Evolutionary conservation across 2,888 invertebrate species (phyloP).

Genomic region (Mesorhabditis spiculigera): DNA sequence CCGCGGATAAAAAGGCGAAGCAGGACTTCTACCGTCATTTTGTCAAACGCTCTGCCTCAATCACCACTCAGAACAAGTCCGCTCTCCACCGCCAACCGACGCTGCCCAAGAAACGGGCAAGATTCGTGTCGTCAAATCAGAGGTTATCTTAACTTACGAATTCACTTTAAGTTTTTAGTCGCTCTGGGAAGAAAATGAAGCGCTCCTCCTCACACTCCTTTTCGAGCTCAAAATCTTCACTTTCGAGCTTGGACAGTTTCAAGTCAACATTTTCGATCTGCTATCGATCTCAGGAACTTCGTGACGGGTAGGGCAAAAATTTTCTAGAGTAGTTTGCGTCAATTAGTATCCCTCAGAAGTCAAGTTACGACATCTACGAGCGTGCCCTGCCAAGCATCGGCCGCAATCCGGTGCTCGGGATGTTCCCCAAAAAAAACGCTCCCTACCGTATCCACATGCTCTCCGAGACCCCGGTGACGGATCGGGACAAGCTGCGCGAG

Average conservation of each 20-base stretch:
- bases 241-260: neutral
- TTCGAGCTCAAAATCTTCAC: no score
- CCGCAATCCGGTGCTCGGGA: neutral
- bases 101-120: no score
- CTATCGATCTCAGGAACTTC: neutral
- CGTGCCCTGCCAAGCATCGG: neutral
- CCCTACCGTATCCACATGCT: conserved; percentile 1
- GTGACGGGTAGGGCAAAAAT: no score
- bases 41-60: neutral
- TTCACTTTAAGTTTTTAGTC: no score
- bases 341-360: neutral
- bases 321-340: neutral
- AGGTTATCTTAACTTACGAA: no score
- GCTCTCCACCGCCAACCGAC: no score
- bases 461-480: neutral
- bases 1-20: neutral
- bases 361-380: conserved; percentile 3
- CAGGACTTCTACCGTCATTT: neutral
- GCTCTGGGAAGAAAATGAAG: no score
- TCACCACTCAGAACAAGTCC: no score
- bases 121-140: no score
- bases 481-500: neutral
- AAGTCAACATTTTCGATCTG: neutral
- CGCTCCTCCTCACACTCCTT: no score
- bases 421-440: neutral